Evolutionary conservation across 2,797 vertebrate species (phyloP), one percentile per base, ranked within the genome.

Genomic region (Gadopsis marmoratus): DNA sequence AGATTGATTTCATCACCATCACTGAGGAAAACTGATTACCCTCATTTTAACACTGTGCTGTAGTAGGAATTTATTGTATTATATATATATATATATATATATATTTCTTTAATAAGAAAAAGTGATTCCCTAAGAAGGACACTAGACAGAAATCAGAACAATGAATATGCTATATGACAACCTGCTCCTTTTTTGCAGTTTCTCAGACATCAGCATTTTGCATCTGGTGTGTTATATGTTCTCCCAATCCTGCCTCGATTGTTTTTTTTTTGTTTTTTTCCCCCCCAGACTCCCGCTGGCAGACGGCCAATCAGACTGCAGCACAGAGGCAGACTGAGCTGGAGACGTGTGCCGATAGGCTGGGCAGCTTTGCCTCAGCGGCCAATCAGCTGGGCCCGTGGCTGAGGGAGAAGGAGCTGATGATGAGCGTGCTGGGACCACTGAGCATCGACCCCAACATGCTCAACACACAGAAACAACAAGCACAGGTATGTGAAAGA

Each of bases 381-480:
- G 97, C 97, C 64, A 93, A 84, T 79, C 98, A 99, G 93, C 96
- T 99, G 79, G 94, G 96, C 17, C 98, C 98, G 0, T 99, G 98
- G 98, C 96, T 99, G 14, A 93, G 93, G 89, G 98, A 99, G 93
- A 99, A 99, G 91, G 97, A 99, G 91, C 95, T 99, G 87, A 99
- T 99, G 98, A 98, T 99, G 98, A 99, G 98, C 0, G 98, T 99
- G 66, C 91, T 99, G 73, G 98, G 98, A 0, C 98, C 98, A 0
- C 94, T 99, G 47, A 99, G 98, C 88, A 98, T 99, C 69, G 98
- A 99, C 89, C 97, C 97, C 4, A 99, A 99, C 94, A 99, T 99
- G 98, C 96, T 99, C 82, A 97, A 92, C 17, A 98, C 98, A 0
- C 98, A 99, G 92, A 98, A 97, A 83, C 98, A 99, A 71, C 98